Evolutionary conservation across 2,113 vertebrate species (phyloP).

Genomic region (Loxodonta africana): DNA sequence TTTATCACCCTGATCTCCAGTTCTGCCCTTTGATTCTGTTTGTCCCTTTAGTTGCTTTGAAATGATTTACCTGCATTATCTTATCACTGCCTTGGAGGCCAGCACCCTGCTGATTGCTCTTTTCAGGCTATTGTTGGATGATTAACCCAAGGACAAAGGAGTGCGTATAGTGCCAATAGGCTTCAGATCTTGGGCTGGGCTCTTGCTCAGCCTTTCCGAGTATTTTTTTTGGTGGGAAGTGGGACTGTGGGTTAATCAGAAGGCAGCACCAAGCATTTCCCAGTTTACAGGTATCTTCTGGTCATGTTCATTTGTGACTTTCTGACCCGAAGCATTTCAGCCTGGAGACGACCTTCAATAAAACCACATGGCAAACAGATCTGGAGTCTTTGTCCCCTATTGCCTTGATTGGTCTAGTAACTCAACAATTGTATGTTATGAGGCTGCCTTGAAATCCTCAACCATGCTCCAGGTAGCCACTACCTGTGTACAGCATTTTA

Average conservation of each 20-base stretch:
- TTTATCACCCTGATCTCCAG: not conserved
- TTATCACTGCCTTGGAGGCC: not conserved
- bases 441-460: not conserved
- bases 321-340: not conserved
- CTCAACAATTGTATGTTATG: not conserved
- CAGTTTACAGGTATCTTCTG: not conserved
- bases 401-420: not conserved
- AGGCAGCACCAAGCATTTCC: not conserved
- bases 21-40: not conserved
- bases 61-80: not conserved
- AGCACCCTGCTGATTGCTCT: not conserved
- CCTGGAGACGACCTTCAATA: not conserved
- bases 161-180: rapidly evolving
- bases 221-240: slow-evolving; percentile 13
- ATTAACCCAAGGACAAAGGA: slow-evolving; percentile 35
- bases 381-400: not conserved
- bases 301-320: slow-evolving; percentile 35
- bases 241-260: not conserved
- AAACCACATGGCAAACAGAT: not conserved
- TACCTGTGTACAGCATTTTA: not conserved
- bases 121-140: not conserved
- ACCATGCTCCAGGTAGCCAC: not conserved
- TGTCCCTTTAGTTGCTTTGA: not conserved
- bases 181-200: not conserved
- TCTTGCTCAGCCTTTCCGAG: not conserved